Conservation (phyloP, 2,797 vertebrate species). For the Siniperca scherzeri region DNA sequence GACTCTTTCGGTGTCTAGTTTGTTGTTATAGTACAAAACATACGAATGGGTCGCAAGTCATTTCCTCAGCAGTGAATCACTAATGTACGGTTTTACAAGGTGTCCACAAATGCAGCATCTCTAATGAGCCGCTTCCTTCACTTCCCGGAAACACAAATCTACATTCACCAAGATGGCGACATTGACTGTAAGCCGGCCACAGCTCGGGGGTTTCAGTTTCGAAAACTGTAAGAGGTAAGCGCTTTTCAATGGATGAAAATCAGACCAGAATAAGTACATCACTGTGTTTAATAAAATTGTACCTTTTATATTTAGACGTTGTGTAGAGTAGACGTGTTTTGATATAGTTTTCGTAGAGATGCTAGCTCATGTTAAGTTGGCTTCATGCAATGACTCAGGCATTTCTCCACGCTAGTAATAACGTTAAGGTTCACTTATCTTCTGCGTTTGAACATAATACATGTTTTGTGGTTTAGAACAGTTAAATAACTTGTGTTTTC, state of each 20-base stretch:
- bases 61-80: neutral
- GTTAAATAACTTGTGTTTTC: neutral
- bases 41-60: neutral
- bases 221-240: constrained; percentile 92
- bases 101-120: constrained; percentile 22
- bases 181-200: constrained; percentile 76
- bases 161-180: constrained; percentile 88
- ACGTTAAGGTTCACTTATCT: fast-evolving
- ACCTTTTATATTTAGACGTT: fast-evolving
- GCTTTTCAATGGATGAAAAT: fast-evolving
- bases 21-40: neutral
- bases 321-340: neutral
- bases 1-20: neutral
- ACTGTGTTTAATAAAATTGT: fast-evolving
- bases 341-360: neutral
- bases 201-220: constrained; percentile 91
- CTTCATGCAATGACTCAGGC: constrained; percentile 75
- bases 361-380: constrained; percentile 32
- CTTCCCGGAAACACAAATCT: constrained; percentile 79
- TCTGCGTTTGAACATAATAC: fast-evolving
- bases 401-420: constrained; percentile 1
- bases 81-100: neutral
- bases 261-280: fast-evolving
- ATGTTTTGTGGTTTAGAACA: neutral
- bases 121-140: constrained; percentile 14